These are phyloP conservation scores for Eurypyga helias DNA, from an alignment of 2,113 vertebrate genomes.

Conservation along the genomic window DNA sequence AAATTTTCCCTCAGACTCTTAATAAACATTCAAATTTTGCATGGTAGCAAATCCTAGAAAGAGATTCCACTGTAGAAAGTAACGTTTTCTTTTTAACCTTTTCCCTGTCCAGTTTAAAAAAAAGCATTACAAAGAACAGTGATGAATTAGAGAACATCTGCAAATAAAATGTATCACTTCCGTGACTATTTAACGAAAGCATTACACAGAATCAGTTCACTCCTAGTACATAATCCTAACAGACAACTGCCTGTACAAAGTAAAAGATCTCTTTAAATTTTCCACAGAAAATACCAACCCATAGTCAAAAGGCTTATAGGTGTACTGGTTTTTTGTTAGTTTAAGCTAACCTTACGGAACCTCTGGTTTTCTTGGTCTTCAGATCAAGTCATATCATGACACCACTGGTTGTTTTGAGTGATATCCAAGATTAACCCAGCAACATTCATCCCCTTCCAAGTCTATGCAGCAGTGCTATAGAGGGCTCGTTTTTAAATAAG, in stretches of 20 bases:
- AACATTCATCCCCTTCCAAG: not conserved
- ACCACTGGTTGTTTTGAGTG: not conserved
- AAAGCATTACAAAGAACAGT: not conserved
- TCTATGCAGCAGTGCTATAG: not conserved
- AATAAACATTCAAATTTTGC: not conserved
- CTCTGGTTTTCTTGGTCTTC: not conserved
- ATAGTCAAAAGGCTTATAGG: not conserved
- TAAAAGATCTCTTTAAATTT: not conserved
- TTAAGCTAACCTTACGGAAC: not conserved
- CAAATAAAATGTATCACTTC: not conserved
- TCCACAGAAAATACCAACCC: not conserved
- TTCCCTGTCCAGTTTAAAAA: not conserved
- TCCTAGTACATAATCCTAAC: not conserved
- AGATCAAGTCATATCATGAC: not conserved
- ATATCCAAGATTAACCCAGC: not conserved
- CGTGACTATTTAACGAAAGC: not conserved
- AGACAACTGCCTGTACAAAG: not conserved
- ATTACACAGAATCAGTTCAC: not conserved
- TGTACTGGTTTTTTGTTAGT: rapidly evolving
- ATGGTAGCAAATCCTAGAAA: not conserved
- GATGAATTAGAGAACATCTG: not conserved
- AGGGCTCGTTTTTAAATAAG: not conserved
- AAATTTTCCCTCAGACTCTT: not conserved
- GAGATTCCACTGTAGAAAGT: not conserved
- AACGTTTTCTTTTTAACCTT: not conserved